Evolutionary conservation across 2,797 vertebrate genomes (phyloP).

Genomic region (Melopsittacus undulatus): DNA sequence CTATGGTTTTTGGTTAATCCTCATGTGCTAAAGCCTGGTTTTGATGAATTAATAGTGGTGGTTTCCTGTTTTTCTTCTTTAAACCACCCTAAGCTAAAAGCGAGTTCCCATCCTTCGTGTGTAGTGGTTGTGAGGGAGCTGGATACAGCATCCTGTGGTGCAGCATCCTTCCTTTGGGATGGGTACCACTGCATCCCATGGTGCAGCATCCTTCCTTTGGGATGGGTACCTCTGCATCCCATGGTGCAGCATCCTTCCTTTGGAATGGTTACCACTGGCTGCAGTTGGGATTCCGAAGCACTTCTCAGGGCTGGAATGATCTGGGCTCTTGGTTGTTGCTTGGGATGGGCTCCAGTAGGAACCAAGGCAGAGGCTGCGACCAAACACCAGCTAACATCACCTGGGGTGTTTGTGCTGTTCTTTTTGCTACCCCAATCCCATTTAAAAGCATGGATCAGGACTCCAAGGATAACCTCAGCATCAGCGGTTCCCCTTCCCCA

Average conservation of each 20-base stretch:
- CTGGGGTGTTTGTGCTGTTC: not conserved
- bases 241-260: fast-evolving
- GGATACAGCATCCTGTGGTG: fast-evolving
- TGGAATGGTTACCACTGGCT: not conserved
- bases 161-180: not conserved
- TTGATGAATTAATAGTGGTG: not conserved
- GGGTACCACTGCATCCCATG: fast-evolving
- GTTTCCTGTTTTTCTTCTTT: not conserved
- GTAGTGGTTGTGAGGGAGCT: not conserved
- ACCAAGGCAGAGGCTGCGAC: not conserved
- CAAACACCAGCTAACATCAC: fast-evolving
- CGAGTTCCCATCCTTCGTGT: fast-evolving
- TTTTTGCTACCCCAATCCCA: not conserved
- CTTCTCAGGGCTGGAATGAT: not conserved
- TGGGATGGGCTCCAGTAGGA: not conserved
- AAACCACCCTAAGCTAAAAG: fast-evolving
- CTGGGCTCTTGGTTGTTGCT: not conserved
- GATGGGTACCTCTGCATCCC: fast-evolving
- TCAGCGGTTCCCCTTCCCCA: fast-evolving
- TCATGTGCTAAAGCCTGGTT: not conserved
- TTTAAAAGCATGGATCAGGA: not conserved
- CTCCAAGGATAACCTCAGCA: not conserved
- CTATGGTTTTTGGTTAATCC: fast-evolving
- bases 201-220: fast-evolving
- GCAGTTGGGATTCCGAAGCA: not conserved